These are phyloP conservation scores for Tigriopus californicus DNA, from an alignment of 2,888 invertebrate genomes.

Conservation along the genomic window DNA sequence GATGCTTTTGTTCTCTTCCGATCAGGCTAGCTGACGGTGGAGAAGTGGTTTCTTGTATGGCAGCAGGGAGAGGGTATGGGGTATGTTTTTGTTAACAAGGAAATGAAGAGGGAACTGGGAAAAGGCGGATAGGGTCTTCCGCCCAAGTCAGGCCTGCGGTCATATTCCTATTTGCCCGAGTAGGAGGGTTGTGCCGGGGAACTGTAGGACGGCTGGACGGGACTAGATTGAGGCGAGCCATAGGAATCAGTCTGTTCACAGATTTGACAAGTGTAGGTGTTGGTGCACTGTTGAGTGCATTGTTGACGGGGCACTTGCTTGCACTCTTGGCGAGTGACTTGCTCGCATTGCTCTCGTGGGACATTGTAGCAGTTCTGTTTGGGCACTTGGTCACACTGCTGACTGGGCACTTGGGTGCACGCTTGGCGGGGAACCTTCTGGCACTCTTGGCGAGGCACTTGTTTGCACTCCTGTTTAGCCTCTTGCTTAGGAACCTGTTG, in stretches of 20 bases:
- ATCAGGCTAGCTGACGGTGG: no score
- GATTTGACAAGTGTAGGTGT: constrained; percentile 15
- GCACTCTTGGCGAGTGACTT: constrained; percentile 8
- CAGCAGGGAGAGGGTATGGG: no score
- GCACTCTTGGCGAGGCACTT: constrained; percentile 11
- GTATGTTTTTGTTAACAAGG: no score
- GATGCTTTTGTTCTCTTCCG: no score
- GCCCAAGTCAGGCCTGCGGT: no score
- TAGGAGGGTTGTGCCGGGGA: no score
- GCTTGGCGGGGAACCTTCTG: constrained; percentile 7
- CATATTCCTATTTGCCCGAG: no score
- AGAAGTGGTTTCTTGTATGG: no score
- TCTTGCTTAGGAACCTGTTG: constrained; percentile 10
- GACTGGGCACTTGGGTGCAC: constrained; percentile 6
- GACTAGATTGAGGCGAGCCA: constrained; percentile 2
- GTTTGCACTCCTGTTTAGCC: background rate
- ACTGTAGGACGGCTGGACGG: background rate
- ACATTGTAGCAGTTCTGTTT: constrained; percentile 9
- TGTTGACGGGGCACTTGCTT: constrained; percentile 8
- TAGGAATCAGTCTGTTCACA: constrained; percentile 8
- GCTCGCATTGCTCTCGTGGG: constrained; percentile 4
- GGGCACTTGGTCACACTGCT: constrained; percentile 5
- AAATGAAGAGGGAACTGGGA: no score
- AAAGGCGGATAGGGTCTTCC: no score
- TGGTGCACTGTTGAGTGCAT: constrained; percentile 11